phyloP scores from a whole-genome alignment of 2,797 vertebrate genomes.

The Erpetoichthys calabaricus region DNA sequence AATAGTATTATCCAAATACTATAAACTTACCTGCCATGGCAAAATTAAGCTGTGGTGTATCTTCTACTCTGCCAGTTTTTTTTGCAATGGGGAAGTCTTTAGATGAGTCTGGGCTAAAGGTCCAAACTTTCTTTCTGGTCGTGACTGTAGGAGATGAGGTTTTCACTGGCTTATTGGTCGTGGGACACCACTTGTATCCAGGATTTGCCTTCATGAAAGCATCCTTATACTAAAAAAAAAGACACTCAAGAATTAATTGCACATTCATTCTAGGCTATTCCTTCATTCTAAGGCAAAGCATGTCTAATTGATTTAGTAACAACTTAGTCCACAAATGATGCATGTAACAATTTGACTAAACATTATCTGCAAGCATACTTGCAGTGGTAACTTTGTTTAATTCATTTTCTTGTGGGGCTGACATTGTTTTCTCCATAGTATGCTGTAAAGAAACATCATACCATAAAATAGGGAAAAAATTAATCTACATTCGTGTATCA shows the following conservation, averaged over 20 bases:
- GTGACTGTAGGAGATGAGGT: conserved; percentile 61
- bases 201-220: conserved; percentile 98
- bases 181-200: conserved; percentile 95
- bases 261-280: too few species aligned
- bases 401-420: not conserved
- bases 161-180: conserved; percentile 90
- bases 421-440: conserved; percentile 8
- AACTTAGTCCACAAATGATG: too few species aligned
- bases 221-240: conserved; percentile 80
- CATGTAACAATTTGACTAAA: too few species aligned
- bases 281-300: too few species aligned
- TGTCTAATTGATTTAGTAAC: too few species aligned
- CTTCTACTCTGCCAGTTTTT: conserved; percentile 72
- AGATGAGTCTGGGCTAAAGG: conserved; percentile 66
- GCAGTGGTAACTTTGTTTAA: too few species aligned
- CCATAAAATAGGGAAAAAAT: too few species aligned
- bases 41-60: conserved; percentile 86
- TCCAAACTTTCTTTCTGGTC: conserved; percentile 82
- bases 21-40: conserved; percentile 80
- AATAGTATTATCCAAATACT: too few species aligned
- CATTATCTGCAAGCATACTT: too few species aligned
- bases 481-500: too few species aligned
- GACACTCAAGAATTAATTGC: not conserved
- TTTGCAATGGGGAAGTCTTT: conserved; percentile 75
- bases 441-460: too few species aligned